Conservation (phyloP, 2,113 vertebrate genomes). For the Chamaetylas fuelleborni region DNA sequence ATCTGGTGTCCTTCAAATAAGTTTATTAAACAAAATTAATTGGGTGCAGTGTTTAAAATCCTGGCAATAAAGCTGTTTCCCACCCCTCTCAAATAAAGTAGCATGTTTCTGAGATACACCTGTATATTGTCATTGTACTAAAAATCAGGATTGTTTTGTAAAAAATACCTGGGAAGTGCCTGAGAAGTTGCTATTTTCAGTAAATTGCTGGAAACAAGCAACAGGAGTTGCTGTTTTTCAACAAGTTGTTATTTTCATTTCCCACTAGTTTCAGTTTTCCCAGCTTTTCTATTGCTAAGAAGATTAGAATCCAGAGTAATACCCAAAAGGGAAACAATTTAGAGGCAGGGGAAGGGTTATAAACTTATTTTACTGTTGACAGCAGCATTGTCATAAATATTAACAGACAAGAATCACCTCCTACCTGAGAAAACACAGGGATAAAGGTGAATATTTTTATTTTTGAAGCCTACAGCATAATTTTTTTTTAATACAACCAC, state of each 20-base stretch:
- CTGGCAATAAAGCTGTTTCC: not conserved
- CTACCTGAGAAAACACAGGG: not conserved
- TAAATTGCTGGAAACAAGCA: not conserved
- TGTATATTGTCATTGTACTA: not conserved
- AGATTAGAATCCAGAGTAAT: not conserved
- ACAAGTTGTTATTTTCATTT: not conserved
- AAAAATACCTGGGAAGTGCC: not conserved
- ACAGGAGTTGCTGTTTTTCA: not conserved
- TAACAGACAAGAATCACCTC: slow-evolving; percentile 59
- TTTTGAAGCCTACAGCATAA: not conserved
- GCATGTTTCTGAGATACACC: not conserved
- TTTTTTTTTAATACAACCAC: not conserved
- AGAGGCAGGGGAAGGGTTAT: slow-evolving; percentile 27
- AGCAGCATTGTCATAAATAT: slow-evolving; percentile 58
- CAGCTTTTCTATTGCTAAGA: not conserved
- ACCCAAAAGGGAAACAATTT: slow-evolving; percentile 57
- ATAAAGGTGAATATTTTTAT: not conserved
- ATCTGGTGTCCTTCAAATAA: not conserved
- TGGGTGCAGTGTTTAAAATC: not conserved
- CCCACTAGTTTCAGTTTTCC: not conserved
- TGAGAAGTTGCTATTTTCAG: not conserved
- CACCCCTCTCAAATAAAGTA: not conserved
- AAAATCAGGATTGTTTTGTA: not conserved
- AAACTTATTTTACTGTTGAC: slow-evolving; percentile 61
- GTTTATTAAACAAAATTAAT: not conserved